phyloP scores from a whole-genome alignment of 2,113 vertebrate genomes.

The Cyprinodon tularosa region DNA sequence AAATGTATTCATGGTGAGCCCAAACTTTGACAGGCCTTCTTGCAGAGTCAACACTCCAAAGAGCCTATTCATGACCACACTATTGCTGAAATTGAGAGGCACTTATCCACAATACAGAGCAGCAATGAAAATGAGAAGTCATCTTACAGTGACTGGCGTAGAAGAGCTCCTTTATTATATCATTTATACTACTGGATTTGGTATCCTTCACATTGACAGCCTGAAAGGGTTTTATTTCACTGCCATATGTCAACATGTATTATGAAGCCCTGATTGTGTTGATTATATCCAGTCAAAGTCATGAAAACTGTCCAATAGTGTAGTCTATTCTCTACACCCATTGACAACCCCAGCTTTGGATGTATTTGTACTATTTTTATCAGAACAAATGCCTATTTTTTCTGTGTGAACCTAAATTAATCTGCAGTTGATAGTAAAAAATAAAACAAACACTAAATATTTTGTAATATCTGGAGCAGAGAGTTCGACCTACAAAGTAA shows the following conservation, averaged over 20 bases:
- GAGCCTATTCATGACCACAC: slow-evolving; percentile 49
- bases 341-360: too few relatives aligned
- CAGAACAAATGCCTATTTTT: not conserved
- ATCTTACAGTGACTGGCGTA: not conserved
- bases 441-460: not conserved
- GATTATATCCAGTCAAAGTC: not conserved
- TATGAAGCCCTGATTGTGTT: not conserved
- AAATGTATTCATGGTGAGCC: slow-evolving; percentile 41
- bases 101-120: slow-evolving; percentile 33
- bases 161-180: not conserved
- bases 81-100: slow-evolving; percentile 49
- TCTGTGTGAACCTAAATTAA: not conserved
- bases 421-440: not conserved
- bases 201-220: not conserved
- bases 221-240: not conserved
- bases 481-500: not conserved
- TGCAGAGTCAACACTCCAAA: slow-evolving; percentile 52
- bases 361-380: too few relatives aligned
- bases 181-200: slow-evolving; percentile 8
- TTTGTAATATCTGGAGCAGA: not conserved
- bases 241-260: not conserved
- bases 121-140: slow-evolving; percentile 10
- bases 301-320: not conserved
- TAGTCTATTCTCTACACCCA: not conserved
- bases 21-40: slow-evolving; percentile 52